Base-by-base conservation (phyloP, 2,113 vertebrate genomes). In the Pitta sordida region DNA sequence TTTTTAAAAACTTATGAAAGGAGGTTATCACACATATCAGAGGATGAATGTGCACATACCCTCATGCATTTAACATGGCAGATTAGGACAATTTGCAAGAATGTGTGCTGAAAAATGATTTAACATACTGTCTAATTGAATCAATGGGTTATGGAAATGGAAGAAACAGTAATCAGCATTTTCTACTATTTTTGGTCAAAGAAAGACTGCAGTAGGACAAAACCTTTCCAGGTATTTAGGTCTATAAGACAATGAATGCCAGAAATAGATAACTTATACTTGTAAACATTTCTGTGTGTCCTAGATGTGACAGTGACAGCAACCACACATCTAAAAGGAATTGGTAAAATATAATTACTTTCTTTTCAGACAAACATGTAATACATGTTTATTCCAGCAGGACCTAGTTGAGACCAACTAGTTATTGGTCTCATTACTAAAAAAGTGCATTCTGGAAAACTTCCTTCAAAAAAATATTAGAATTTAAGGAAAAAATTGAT, bases 381-480 rank as follows among this genome's bases (percentile, higher is more conserved):
- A n/a, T 41, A 52, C 10, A 15, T 23, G 4, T 55, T 49, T 62
- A 44, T 73, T 90, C 13, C 46, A 63, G 14, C 6, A 84, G 12
- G n/a, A 67, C 7, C 29, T 86, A 44, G 43, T 76, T 88, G 51
- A 91, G 76, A 92, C 9, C 43, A 77, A 27, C 7, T 73, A 84
- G 76, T 65, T 78, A 78, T 64, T 79, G 36, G 44, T 65, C 68
- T 96, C 65, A 64, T 65, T 17, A 77, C 14, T 83, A 37, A 94
- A 73, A 85, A 94, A 93, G 23, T 51, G 48, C 44, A 83, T 91
- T 96, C 48, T 20, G 91, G 65, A 81, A 88, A 94, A 91, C 36
- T 93, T 46, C 44, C 43, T 90, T 90, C 13, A 84, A 95, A 93
- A 83, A 91, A 93, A n/a, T 23, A 68, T 83, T 90, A 80, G 39